Base-by-base conservation (phyloP, 1,140 invertebrate genomes). In the Amyelois transitella region DNA sequence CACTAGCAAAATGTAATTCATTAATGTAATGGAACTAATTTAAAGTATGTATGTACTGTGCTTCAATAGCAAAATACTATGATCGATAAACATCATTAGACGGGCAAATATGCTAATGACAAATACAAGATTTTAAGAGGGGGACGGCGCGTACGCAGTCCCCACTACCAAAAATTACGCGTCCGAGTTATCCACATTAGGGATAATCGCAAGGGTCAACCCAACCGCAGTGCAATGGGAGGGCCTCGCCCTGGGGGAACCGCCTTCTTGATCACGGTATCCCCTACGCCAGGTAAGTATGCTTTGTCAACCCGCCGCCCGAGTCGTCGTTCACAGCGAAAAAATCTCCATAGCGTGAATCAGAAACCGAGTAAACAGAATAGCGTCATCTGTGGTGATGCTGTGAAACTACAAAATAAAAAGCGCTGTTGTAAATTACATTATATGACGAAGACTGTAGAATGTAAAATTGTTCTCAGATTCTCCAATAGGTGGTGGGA, bases 161-260 rank as follows among this genome's bases (percentile, higher is more conserved):
- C 49, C 49, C 49, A 51, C 49, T 51, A 51, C 49, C 49, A 51
- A 51, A 51, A 51, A 51, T 51, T 51, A 51, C 49, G 49, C 49
- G 45, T 48, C 49, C 49, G 49, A 51, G 49, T 51, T 51, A 51
- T 32, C 49, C 49, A 32, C 49, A 51, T 51, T 51, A 32, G 49
- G 49, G 49, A 32, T 51, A 51, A 51, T 51, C 49, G 49, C 49
- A 51, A 10, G 49, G 49, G 49, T 51, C 49, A 51, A 32, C 49
- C 49, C 49, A 10, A 32, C 25, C 49, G 49, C 24, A 51, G 49
- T 51, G 49, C 49, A 51, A 51, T 51, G 49, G 43, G 6, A 19
- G 18, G 43, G 43, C 43, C 43, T 45, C 43, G 18, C 43, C 43
- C 43, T 45, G 43, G 43, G 18, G 43, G 43, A 45, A 45, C 43